A percentile compares a stretch with the other conserved stretches of the same genome.
These are phyloP conservation scores for Drosophila prosaltans DNA, from an alignment of 1,140 invertebrate species.

Conservation along the genomic window DNA sequence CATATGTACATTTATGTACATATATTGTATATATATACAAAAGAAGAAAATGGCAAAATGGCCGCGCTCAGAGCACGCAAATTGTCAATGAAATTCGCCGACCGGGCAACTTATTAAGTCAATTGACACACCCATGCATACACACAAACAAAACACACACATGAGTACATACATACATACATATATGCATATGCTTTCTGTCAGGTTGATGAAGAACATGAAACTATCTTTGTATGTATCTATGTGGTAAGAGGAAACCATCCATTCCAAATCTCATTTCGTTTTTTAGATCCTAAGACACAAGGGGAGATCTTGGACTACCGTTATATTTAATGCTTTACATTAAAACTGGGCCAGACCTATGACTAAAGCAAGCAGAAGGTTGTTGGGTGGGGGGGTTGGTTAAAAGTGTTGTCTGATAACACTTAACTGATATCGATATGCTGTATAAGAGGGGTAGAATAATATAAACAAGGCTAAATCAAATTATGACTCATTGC, in stretches of 20 bases:
- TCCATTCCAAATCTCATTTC: not conserved
- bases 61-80: conserved; percentile 19
- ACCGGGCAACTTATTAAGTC: conserved; percentile 18
- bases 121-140: conserved; percentile 28
- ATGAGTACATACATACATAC: not conserved
- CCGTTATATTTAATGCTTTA: not conserved
- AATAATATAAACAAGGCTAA: not conserved
- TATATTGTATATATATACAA: not conserved
- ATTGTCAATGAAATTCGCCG: conserved; percentile 26
- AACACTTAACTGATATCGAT: not conserved
- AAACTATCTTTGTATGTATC: conserved; percentile 10
- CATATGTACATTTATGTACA: not conserved
- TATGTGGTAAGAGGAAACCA: not conserved
- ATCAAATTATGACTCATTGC: not conserved
- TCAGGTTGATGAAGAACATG: conserved; percentile 37
- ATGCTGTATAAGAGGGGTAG: not conserved
- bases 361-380: not conserved
- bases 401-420: not conserved
- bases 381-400: not conserved
- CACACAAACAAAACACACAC: not conserved
- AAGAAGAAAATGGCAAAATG: conserved; percentile 8
- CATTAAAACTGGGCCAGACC: not conserved
- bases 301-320: not conserved
- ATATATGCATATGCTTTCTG: conserved; percentile 4
- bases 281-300: not conserved